Conservation (phyloP, 2,113 vertebrate species). For the Halcyon senegalensis region DNA sequence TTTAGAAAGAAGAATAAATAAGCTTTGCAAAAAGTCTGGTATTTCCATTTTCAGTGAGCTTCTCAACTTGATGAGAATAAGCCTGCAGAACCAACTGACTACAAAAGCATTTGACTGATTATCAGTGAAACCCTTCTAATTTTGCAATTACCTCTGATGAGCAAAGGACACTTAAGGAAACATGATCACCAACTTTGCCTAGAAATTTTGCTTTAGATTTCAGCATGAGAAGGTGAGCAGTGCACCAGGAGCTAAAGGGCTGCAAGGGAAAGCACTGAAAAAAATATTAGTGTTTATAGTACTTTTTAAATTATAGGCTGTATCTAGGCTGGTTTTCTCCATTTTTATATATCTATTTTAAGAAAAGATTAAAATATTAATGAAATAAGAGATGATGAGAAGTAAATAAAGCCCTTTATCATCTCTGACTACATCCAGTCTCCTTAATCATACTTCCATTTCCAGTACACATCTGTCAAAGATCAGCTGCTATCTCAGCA, state of each 20-base stretch:
- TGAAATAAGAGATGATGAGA: neutral
- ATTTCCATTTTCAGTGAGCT: neutral
- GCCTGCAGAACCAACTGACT: neutral
- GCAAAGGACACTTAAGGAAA: neutral
- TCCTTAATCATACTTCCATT: neutral
- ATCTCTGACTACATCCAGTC: neutral
- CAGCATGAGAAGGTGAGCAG: neutral
- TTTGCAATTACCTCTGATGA: neutral
- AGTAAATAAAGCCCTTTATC: conserved; percentile 16
- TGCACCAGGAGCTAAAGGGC: neutral
- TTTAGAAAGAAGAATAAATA: neutral
- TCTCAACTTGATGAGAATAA: neutral
- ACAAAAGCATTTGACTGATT: neutral
- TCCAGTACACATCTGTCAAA: neutral
- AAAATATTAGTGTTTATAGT: neutral
- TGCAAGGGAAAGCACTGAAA: neutral
- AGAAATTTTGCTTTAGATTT: neutral
- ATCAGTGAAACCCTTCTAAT: neutral
- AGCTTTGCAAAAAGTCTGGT: neutral
- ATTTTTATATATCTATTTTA: neutral
- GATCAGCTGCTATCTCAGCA: neutral
- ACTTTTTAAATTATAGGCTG: neutral
- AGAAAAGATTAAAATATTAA: neutral
- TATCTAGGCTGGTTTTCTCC: neutral
- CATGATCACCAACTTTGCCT: neutral